phyloP scores from a whole-genome alignment of 2,888 invertebrate genomes.

The Poecilus cupreus region DNA sequence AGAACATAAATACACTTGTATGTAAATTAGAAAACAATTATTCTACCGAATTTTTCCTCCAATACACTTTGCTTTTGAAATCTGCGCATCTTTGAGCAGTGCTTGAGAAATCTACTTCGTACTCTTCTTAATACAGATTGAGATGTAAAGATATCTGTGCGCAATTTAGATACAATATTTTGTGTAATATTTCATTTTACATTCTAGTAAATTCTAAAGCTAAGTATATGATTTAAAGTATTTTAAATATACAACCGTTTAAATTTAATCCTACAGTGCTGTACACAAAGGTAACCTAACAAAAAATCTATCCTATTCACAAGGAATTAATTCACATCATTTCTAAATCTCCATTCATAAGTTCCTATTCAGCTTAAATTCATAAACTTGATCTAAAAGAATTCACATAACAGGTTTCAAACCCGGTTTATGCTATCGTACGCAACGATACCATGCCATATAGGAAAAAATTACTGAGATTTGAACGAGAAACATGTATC shows the following conservation, averaged over 20 bases:
- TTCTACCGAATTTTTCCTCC: no score
- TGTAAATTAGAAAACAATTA: no score
- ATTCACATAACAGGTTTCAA: conserved; percentile 32
- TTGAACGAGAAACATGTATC: conserved; percentile 5
- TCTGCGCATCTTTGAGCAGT: no score
- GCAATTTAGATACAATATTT: no score
- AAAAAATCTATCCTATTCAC: conserved; percentile 14
- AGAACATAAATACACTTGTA: no score
- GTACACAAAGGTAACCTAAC: background rate
- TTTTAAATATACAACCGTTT: background rate
- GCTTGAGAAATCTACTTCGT: no score
- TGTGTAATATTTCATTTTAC: background rate
- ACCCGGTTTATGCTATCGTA: background rate
- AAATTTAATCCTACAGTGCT: conserved; percentile 18
- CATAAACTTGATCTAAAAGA: conserved; percentile 40
- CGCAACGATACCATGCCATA: background rate
- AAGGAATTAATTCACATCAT: conserved; percentile 20
- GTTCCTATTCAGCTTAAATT: conserved; percentile 20
- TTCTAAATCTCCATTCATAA: conserved; percentile 23
- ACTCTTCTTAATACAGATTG: no score
- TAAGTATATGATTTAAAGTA: background rate
- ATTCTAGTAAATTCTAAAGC: background rate
- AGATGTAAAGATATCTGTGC: no score
- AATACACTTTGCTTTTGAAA: no score
- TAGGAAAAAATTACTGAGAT: background rate